Base-by-base conservation (phyloP, 2,888 invertebrate genomes). In the Callinectes sapidus region DNA sequence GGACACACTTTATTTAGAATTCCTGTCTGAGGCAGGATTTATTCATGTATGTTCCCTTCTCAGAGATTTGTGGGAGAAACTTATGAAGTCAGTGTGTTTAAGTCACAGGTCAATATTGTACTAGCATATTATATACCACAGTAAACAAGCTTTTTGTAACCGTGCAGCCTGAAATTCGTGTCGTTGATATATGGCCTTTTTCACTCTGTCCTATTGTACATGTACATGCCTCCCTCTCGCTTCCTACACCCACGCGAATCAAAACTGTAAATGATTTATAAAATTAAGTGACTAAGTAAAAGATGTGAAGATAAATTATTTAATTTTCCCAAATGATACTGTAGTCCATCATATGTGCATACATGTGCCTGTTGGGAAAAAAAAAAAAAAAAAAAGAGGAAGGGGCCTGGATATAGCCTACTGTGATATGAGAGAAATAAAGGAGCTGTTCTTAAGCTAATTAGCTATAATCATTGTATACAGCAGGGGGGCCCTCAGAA, bases 201-300 rank as follows among this genome's bases (percentile, higher is more conserved):
- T 81, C 81, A 81, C 81, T 81, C 81, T 81, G 81, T 81, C 81
- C 90, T 89, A 81, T 61, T 89, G n/a, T 66, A 89, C 55, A 86
- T 55, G 85, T 89, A 89, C 89, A 88, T 89, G 85, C 89, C 85
- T 39, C 89, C 61, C 81, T 42, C 81, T 61, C 54, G 35, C 18
- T 81, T 92, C 92, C 89, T 85, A 89, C 89, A 92, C 92, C 92
- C 92, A 92, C 92, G 89, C 92, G 81, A 92, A 92, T 92, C 92
- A 92, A 92, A 92, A 92, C 90, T 92, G 92, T 92, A 92, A 91
- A 92, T 92, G 92, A 92, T 92, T 92, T 92, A 92, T 90, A 92
- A 92, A 61, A 54, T 92, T 92, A 90, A 92, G 92, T 91, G 87
- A 81, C 81, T 92, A 92, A 92, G 92, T 92, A 90, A 92, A 92